Conservation (phyloP, 1,140 invertebrate species). For the Neodiprion virginianus region DNA sequence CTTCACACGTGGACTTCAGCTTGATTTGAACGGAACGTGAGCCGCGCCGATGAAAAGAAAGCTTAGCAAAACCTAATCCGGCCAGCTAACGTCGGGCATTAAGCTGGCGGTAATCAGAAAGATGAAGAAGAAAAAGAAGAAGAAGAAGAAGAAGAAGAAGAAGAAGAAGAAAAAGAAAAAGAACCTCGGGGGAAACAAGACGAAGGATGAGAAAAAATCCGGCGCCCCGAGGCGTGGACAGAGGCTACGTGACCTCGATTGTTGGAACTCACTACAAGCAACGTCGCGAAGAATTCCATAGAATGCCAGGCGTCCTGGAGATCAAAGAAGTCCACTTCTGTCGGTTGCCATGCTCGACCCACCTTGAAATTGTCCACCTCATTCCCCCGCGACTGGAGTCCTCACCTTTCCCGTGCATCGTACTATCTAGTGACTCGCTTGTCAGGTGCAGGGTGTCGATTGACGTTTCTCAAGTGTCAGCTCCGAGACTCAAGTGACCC, state of each 20-base stretch:
- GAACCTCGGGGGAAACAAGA: too few relatives aligned
- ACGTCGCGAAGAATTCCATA: not conserved
- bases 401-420: not conserved
- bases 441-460: not conserved
- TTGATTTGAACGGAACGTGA: too few relatives aligned
- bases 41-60: too few relatives aligned
- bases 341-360: not conserved
- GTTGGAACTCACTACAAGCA: not conserved
- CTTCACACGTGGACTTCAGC: too few relatives aligned
- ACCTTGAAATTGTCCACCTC: not conserved
- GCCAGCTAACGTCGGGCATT: too few relatives aligned
- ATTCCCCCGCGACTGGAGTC: not conserved
- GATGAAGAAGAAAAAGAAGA: too few relatives aligned
- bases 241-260: not conserved
- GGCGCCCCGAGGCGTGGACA: too few relatives aligned
- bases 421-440: not conserved
- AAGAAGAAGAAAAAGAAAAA: too few relatives aligned
- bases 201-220: too few relatives aligned
- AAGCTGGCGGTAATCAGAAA: too few relatives aligned
- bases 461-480: not conserved
- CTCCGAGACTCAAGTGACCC: not conserved
- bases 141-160: too few relatives aligned
- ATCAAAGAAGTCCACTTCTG: slow-evolving; percentile 1
- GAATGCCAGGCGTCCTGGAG: not conserved
- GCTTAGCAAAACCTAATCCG: too few relatives aligned